Evolutionary conservation across 2,797 vertebrate species (phyloP).

Genomic region (Bovichtus variegatus): DNA sequence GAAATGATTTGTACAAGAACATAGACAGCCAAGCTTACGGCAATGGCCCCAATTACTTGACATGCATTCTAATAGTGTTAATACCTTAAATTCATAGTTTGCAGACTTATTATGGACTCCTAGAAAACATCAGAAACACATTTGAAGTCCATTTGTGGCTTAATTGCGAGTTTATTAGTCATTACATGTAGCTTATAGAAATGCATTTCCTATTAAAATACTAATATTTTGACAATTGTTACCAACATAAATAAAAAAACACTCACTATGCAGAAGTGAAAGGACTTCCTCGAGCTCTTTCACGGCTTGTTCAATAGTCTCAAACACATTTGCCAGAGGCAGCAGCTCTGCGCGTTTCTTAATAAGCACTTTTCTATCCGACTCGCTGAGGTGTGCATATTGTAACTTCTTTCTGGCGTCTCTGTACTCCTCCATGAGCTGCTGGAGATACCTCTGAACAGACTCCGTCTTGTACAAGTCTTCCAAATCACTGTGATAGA

Average conservation of each 20-base stretch:
- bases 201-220: no score
- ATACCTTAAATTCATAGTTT: neutral
- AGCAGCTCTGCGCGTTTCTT: slow-evolving; percentile 81
- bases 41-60: neutral
- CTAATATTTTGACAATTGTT: neutral
- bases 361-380: slow-evolving; percentile 78
- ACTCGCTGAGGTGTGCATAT: slow-evolving; percentile 74
- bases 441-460: slow-evolving; percentile 86
- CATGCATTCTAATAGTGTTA: neutral
- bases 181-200: neutral
- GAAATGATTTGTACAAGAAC: neutral
- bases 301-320: slow-evolving; percentile 77
- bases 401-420: slow-evolving; percentile 74
- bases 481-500: slow-evolving; percentile 61
- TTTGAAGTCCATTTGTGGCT: neutral
- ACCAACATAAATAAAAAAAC: neutral
- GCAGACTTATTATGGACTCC: neutral
- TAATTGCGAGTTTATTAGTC: neutral
- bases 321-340: slow-evolving; percentile 79
- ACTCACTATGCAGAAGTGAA: slow-evolving; percentile 85
- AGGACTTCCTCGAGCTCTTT: slow-evolving; percentile 87
- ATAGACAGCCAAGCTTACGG: neutral
- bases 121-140: neutral
- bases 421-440: slow-evolving; percentile 83
- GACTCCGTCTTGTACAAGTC: slow-evolving; percentile 80